Percentiles rank a stretch among this genome's conserved stretches.
phyloP scores from a whole-genome alignment of 1,140 invertebrate species.

The Megalopta genalis region DNA sequence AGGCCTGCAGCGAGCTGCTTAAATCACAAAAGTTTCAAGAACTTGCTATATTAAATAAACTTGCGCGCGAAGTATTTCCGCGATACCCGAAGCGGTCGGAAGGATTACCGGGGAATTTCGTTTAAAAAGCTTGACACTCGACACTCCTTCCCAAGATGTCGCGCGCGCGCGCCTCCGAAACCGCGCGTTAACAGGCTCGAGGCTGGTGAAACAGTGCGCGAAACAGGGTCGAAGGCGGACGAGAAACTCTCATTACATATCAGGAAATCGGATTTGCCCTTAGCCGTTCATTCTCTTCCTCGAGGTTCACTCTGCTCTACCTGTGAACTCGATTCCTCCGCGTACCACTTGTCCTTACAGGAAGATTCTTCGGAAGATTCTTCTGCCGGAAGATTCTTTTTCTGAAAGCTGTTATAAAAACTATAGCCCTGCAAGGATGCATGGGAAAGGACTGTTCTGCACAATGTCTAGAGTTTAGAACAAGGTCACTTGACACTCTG shows the following conservation, averaged over 20 bases:
- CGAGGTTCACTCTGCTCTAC: not conserved
- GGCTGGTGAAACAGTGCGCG: conserved; percentile 45
- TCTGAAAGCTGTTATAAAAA: too few species aligned
- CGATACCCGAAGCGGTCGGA: not conserved
- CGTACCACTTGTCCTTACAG: conserved; percentile 37
- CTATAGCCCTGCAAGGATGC: too few species aligned
- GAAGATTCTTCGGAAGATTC: too few species aligned
- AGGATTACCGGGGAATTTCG: not conserved
- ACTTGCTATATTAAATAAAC: conserved; percentile 11
- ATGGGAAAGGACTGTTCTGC: too few species aligned
- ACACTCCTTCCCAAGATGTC: not conserved
- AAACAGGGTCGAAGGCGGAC: conserved; percentile 48
- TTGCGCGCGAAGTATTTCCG: not conserved
- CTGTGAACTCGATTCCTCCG: conserved; percentile 28
- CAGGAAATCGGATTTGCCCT: conserved; percentile 67
- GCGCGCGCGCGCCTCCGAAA: not conserved
- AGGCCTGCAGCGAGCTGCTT: not conserved
- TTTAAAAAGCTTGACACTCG: not conserved
- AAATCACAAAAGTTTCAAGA: conserved; percentile 1
- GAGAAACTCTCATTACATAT: conserved; percentile 30
- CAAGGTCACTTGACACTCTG: too few species aligned
- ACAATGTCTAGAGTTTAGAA: too few species aligned
- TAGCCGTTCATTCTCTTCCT: not conserved
- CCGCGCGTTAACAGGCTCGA: not conserved
- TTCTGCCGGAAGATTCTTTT: too few species aligned